Conservation (phyloP, 2,113 vertebrate species). For the Meriones unguiculatus region DNA sequence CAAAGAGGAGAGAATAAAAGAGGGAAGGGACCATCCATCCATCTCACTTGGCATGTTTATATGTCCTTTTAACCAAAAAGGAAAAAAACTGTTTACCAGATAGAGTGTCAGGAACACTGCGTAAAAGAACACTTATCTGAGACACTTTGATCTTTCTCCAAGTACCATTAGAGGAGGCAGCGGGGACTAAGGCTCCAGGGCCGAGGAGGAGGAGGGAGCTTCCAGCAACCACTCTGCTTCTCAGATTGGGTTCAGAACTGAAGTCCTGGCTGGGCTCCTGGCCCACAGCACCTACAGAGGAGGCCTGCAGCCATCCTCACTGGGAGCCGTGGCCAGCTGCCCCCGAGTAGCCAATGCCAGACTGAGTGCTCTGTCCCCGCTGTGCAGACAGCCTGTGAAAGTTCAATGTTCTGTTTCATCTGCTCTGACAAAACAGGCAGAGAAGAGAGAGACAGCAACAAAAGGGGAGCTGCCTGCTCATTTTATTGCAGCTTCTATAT, state of each 20-base stretch:
- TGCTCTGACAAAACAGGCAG: accelerated
- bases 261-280: neutral
- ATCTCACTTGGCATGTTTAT: constrained; percentile 87
- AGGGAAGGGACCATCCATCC: constrained; percentile 83
- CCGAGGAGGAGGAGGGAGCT: constrained; percentile 65
- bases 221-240: constrained; percentile 76
- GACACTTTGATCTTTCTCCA: constrained; percentile 87
- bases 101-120: constrained; percentile 87
- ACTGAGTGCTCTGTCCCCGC: neutral
- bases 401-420: neutral
- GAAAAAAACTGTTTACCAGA: constrained; percentile 84
- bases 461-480: accelerated
- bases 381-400: neutral
- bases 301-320: neutral
- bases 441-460: neutral
- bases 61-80: constrained; percentile 84
- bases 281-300: neutral
- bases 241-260: constrained; percentile 78
- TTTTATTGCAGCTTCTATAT: neutral
- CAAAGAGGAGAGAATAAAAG: constrained; percentile 64
- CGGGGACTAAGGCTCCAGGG: constrained; percentile 71
- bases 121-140: constrained; percentile 85
- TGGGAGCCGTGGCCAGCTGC: neutral
- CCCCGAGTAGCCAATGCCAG: too few species aligned
- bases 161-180: constrained; percentile 79